Evolutionary conservation across 2,113 vertebrate species (phyloP).

Genomic region (Dendropsophus ebraccatus): DNA sequence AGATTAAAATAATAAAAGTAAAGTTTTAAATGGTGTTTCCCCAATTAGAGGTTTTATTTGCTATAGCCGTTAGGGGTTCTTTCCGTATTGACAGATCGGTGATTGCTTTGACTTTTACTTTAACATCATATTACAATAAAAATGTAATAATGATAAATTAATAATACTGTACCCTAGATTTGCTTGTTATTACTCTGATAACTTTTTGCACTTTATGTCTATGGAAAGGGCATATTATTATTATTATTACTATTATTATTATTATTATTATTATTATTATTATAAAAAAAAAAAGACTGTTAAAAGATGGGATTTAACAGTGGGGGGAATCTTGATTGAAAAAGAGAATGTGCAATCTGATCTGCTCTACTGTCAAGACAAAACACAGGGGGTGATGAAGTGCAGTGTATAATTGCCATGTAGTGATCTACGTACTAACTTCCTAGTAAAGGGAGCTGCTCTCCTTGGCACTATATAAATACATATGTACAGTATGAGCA

Average conservation of each 20-base stretch:
- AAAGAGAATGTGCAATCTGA: background rate
- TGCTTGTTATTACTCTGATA: too few species aligned
- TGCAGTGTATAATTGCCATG: background rate
- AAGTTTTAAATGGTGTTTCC: too few species aligned
- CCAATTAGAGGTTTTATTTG: too few species aligned
- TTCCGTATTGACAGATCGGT: too few species aligned
- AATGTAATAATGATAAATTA: background rate
- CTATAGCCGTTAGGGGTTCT: too few species aligned
- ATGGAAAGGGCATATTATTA: too few species aligned
- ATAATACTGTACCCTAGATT: background rate
- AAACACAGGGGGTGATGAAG: slow-evolving; percentile 1
- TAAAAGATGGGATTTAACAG: background rate
- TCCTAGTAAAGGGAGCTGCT: background rate
- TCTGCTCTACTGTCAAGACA: background rate
- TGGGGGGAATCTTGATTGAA: background rate
- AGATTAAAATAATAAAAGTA: too few species aligned
- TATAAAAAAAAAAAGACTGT: background rate
- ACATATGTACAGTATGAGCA: background rate
- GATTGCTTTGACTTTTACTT: too few species aligned
- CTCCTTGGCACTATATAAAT: background rate
- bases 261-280: too few species aligned
- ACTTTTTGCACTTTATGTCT: too few species aligned
- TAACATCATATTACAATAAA: too few species aligned
- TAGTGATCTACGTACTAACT: background rate
- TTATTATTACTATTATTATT: too few species aligned